Conservation (phyloP, 2,113 vertebrate genomes). For the Chelonoidis abingdonii region DNA sequence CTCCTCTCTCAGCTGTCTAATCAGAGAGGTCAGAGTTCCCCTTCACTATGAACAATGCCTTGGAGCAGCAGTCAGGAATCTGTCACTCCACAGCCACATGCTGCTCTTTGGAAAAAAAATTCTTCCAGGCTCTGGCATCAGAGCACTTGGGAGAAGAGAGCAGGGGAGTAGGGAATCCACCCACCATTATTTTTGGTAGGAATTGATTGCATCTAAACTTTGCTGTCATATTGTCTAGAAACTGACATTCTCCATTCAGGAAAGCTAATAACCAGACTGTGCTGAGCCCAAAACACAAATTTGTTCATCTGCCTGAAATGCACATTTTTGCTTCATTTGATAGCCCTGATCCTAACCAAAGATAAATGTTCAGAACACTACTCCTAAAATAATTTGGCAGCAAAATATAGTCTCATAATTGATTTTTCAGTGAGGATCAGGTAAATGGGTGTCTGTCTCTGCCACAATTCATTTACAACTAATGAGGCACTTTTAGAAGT, state of each 20-base stretch:
- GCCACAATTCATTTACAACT: conserved; percentile 21
- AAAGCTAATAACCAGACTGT: conserved; percentile 40
- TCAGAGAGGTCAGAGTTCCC: conserved; percentile 69
- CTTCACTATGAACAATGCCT: conserved; percentile 65
- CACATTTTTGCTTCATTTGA: conserved; percentile 62
- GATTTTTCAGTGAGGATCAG: conserved; percentile 21
- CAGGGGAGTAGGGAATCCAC: not conserved
- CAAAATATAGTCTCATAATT: not conserved
- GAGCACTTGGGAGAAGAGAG: not conserved
- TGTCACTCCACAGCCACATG: conserved; percentile 71
- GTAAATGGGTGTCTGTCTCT: not conserved
- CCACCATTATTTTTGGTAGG: conserved; percentile 3
- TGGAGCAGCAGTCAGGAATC: conserved; percentile 72
- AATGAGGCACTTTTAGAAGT: not conserved
- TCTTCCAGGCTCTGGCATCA: conserved; percentile 63
- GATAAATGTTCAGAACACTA: conserved; percentile 40
- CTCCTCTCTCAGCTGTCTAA: conserved; percentile 61
- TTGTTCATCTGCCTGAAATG: conserved; percentile 34
- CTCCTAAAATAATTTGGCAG: not conserved
- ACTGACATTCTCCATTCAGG: conserved; percentile 4
- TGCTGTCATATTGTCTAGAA: conserved; percentile 28
- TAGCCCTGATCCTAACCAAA: conserved; percentile 58
- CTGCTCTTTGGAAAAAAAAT: conserved; percentile 74
- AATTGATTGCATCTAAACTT: not conserved
- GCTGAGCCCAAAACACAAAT: conserved; percentile 52